Base-by-base conservation (phyloP, 2,888 invertebrate species). In the Spialia ferax region DNA sequence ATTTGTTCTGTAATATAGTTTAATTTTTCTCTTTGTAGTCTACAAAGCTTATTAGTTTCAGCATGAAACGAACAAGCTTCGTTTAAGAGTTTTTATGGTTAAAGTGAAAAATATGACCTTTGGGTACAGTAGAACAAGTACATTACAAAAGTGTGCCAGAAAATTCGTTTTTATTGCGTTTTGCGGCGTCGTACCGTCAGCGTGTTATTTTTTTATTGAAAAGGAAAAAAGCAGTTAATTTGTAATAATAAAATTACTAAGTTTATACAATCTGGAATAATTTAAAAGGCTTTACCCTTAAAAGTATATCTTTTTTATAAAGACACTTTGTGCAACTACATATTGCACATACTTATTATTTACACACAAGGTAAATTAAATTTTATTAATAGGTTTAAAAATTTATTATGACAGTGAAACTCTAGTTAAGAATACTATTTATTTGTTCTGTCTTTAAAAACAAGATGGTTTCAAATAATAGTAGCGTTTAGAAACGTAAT, bases 61-160 rank as follows among this genome's bases (percentile, higher is more conserved):
- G 35, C 18, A 55, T 54, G 60, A 66, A 35, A 38, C 35, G 38
- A 42, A 32, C 42, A 54, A 38, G 52, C 38, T 26, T 42, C 45
- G 60, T 67, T 55, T 45, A 67, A 55, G 55, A 45, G 54, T 55
- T 61, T 67, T 67, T 55, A 67, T 55, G 54, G 67, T 45, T 60
- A 67, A n/a, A 67, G 80, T 79, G 83, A 79, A 82, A 85, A 79
- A 82, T 80, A 83, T 82, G 79, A 81, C 79, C 73, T 69, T 77
- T 68, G 66, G 71, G 76, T 79, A 79, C 74, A 77, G 76, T 79
- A 77, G 80, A 84, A 83, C 79, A 84, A 79, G 81, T 81, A 85
- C 81, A 81, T 83, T 83, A 84, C 80, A 79, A 77, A 79, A 75
- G 78, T 76, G 82, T 83, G 82, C 80, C 85, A 83, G 82, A 83